Evolutionary conservation across 37 sponge, comb jelly and placozoan genomes (phyloP).

Genomic region (Crambe crambe): DNA sequence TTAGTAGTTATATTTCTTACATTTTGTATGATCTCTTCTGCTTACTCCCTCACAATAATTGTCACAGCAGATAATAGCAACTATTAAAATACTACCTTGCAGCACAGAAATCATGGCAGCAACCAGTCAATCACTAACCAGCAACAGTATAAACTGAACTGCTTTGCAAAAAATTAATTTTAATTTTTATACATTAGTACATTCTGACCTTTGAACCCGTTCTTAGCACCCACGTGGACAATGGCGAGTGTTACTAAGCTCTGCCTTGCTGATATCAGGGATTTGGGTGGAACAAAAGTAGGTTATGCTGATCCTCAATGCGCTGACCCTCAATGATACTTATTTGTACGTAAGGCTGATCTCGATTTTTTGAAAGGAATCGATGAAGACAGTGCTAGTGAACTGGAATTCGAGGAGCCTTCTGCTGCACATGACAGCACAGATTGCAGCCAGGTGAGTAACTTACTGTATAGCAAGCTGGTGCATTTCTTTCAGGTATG

Average conservation of each 20-base stretch:
- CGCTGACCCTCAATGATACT: background rate
- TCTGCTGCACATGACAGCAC: background rate
- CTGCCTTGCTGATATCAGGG: constrained; percentile 29
- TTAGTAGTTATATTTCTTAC: background rate
- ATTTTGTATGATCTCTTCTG: background rate
- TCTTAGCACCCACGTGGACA: no score
- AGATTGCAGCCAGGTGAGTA: background rate
- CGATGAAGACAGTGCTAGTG: constrained; percentile 25
- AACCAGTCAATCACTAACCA: no score
- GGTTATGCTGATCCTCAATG: background rate
- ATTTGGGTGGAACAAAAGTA: constrained; percentile 66
- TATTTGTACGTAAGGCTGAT: constrained; percentile 34
- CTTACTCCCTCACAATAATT: background rate
- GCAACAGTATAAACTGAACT: no score
- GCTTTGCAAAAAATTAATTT: no score
- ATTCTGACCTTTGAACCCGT: no score
- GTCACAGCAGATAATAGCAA: background rate
- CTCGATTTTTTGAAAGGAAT: constrained; percentile 32
- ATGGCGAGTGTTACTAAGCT: background rate
- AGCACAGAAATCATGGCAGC: no score
- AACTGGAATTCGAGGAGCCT: constrained; percentile 31
- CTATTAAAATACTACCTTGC: background rate
- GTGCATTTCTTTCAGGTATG: background rate
- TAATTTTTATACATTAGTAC: no score
- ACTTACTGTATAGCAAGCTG: background rate